phyloP scores from a whole-genome alignment of 1,140 invertebrate species.

The Plutomurus gul region DNA sequence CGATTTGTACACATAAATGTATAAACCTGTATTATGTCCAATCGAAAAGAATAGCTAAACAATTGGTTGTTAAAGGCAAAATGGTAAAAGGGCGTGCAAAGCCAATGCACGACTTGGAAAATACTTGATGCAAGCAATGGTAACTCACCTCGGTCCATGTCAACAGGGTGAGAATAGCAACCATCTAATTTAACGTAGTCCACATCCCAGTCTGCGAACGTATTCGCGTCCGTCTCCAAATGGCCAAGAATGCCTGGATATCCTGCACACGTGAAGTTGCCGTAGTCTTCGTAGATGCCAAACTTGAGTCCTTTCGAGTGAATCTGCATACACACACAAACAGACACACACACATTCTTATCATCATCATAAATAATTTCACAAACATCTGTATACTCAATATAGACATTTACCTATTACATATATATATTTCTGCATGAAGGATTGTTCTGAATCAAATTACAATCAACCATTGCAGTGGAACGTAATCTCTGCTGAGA shows the following conservation, averaged over 20 bases:
- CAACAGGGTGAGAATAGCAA: conserved; percentile 80
- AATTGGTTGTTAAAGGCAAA: conserved; percentile 3
- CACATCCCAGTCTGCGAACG: conserved; percentile 95
- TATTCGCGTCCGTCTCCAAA: conserved; percentile 81
- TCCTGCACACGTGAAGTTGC: conserved; percentile 90
- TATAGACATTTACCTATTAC: neutral
- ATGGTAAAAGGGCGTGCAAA: neutral
- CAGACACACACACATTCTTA: neutral
- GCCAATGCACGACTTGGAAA: neutral
- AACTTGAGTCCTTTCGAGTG: conserved; percentile 92
- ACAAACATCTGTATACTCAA: neutral
- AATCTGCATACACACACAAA: conserved; percentile 66
- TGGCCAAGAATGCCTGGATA: conserved; percentile 91
- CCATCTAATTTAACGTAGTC: conserved; percentile 97
- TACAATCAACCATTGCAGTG: too few relatives aligned
- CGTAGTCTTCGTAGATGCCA: conserved; percentile 97
- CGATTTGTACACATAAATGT: too few relatives aligned
- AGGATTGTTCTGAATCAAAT: too few relatives aligned
- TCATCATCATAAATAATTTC: neutral
- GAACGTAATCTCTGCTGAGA: too few relatives aligned
- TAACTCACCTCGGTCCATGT: conserved; percentile 75
- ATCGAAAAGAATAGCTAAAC: neutral
- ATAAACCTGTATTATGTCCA: too few relatives aligned
- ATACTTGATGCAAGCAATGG: neutral
- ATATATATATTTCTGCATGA: neutral